Base-by-base conservation (phyloP, 2,888 invertebrate genomes). In the Xanthia icteritia region DNA sequence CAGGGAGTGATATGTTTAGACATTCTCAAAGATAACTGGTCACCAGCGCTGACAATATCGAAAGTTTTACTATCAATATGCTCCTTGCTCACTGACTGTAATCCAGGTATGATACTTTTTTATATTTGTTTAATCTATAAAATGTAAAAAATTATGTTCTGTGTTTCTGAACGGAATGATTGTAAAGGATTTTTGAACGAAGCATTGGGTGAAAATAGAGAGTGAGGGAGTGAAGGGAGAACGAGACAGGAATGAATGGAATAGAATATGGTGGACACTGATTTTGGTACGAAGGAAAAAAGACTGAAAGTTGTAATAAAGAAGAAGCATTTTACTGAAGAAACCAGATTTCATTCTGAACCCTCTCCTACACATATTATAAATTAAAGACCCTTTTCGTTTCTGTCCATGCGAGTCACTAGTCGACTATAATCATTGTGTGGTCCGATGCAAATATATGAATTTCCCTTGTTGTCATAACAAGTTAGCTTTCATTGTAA, bases 21-120 rank as follows among this genome's bases (percentile, higher is more conserved):
- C 95, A 99, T 99, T 91, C 97, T 99, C 89, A 99, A 99, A 97
- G 99, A 99, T 96, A 99, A 99, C 96, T 99, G 99, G 99, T 99
- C 99, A 54, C 99, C 99, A n/a, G 99, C 99, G 65, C 97, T 99
- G 92, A 99, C 99, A 90, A 99, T 99, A 96, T 99, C 99, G 84
- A 99, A 99, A 97, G 99, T 99, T 89, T 97, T 99, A 91, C 97
- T 99, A 89, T 99, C 99, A 89, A 99, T 99, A 97, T 99, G 99
- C 97, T 99, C 99, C 90, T 97, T 99, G 93, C 97, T 99, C 91
- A 99, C 99, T 92, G 99, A 99, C 97, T 99, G 99, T 95, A 99
- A 99, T 97, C 99, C 99, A 97, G 99, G 99, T 99, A 96, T 96
- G 96, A 39, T 61, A 0, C 0, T 31, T 27, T 39, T 69, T 27